A percentile compares a stretch with the other conserved stretches of the same genome.
Conservation (phyloP, 2,797 vertebrate genomes). For the Channallabes apus region DNA sequence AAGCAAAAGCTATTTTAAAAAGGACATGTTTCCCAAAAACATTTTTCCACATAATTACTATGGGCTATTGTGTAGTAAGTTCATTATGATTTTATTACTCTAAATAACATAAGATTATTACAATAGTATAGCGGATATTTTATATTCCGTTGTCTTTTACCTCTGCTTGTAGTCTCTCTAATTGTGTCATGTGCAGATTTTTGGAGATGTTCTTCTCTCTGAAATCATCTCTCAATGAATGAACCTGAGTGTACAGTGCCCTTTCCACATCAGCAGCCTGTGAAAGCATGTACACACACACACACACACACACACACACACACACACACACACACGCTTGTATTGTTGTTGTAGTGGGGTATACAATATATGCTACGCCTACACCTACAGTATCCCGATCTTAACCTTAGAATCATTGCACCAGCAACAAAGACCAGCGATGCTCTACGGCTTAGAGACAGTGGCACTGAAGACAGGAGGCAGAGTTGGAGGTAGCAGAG, state of each 20-base stretch:
- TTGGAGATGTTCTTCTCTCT: constrained; percentile 92
- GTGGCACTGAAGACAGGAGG: no score
- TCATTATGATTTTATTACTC: background rate
- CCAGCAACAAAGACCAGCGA: no score
- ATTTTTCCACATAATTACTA: background rate
- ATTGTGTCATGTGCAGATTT: constrained; percentile 89
- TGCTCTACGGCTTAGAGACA: no score
- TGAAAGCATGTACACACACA: constrained; percentile 39
- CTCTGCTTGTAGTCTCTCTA: constrained; percentile 93
- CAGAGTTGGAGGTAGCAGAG: no score
- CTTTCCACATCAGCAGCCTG: constrained; percentile 94
- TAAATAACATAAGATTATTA: background rate
- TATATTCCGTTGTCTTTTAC: constrained; percentile 70
- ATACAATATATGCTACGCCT: background rate
- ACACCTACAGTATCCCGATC: background rate
- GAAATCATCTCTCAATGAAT: constrained; percentile 91
- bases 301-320: constrained; percentile 9
- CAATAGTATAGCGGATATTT: no score
- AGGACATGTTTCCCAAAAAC: background rate
- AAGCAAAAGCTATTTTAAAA: constrained; percentile 27
- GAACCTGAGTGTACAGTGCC: constrained; percentile 95
- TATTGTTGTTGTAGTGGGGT: background rate
- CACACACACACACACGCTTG: background rate
- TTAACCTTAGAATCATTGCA: no score
- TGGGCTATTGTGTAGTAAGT: background rate